phyloP scores from a whole-genome alignment of 2,113 vertebrate species.

The Bagarius yarrelli region DNA sequence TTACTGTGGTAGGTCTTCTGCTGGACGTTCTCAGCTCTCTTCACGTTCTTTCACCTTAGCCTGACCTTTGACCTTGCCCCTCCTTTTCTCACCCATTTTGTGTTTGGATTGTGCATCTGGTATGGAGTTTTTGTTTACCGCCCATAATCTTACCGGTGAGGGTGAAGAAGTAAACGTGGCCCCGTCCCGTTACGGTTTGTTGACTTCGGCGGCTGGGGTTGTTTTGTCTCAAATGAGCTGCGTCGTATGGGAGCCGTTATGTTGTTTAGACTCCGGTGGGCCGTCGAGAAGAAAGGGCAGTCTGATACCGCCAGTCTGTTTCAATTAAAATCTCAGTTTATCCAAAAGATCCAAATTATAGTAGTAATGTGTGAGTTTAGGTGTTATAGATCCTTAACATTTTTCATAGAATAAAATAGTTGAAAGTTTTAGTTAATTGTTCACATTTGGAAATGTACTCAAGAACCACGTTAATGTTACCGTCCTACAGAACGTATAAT shows the following conservation, averaged over 20 bases:
- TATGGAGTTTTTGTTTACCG: slow-evolving; percentile 55
- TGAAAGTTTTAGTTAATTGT: not conserved
- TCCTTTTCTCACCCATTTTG: slow-evolving; percentile 48
- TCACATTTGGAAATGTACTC: not conserved
- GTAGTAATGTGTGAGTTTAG: not conserved
- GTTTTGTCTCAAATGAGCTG: slow-evolving; percentile 45
- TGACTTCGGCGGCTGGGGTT: slow-evolving; percentile 42
- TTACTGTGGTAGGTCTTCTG: slow-evolving; percentile 10
- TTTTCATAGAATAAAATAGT: not conserved
- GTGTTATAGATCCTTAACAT: no score
- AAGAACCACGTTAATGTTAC: not conserved
- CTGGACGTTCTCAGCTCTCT: slow-evolving; percentile 28
- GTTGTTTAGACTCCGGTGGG: slow-evolving; percentile 44
- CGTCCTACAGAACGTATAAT: not conserved
- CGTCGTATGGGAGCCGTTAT: slow-evolving; percentile 30
- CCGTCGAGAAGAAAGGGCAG: not conserved
- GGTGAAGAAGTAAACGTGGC: slow-evolving; percentile 9
- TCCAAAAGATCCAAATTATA: slow-evolving; percentile 13
- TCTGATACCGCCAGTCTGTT: not conserved
- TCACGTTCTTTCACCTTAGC: slow-evolving; percentile 42
- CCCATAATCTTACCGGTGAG: slow-evolving; percentile 42
- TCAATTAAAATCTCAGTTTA: not conserved
- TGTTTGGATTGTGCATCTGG: slow-evolving; percentile 63
- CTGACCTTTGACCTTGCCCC: slow-evolving; percentile 58
- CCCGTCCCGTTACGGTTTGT: slow-evolving; percentile 31